Conservation (phyloP, 1,140 invertebrate genomes). For the Heliconius hewitsoni region DNA sequence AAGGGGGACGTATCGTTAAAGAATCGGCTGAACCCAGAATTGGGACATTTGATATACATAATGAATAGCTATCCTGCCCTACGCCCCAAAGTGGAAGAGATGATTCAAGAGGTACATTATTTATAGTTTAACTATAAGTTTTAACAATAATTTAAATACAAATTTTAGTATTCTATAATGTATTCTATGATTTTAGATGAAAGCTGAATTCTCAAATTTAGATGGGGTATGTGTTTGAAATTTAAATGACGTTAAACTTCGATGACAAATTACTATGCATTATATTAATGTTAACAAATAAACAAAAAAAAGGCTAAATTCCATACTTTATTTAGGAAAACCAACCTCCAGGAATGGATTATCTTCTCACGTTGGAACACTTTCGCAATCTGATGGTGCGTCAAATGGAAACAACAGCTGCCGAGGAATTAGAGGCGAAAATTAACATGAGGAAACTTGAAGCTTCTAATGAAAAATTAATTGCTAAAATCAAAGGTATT, state of each 20-base stretch:
- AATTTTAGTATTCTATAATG: not conserved
- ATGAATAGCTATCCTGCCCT: constrained; percentile 70
- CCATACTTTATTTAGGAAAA: not conserved
- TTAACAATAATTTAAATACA: not conserved
- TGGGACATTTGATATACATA: constrained; percentile 71
- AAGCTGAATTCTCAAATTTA: constrained; percentile 39
- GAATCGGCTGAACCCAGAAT: constrained; percentile 70
- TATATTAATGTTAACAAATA: not conserved
- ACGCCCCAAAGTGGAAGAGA: constrained; percentile 58
- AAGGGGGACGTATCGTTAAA: constrained; percentile 69
- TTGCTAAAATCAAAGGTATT: constrained; percentile 59
- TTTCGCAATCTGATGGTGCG: constrained; percentile 67
- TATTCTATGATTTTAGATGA: constrained; percentile 47
- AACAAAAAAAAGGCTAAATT: not conserved
- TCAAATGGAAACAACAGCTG: constrained; percentile 65
- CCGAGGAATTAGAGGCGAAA: constrained; percentile 60
- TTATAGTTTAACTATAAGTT: not conserved
- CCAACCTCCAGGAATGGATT: constrained; percentile 47
- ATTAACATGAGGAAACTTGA: constrained; percentile 64
- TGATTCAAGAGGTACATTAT: constrained; percentile 56
- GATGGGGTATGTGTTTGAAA: constrained; percentile 38
- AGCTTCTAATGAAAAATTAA: constrained; percentile 56
- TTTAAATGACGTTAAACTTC: not conserved
- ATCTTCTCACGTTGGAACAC: constrained; percentile 58
- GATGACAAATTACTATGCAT: not conserved